These are phyloP conservation scores for Catonia carolina DNA, from an alignment of 2,888 invertebrate genomes.

Conservation along the genomic window DNA sequence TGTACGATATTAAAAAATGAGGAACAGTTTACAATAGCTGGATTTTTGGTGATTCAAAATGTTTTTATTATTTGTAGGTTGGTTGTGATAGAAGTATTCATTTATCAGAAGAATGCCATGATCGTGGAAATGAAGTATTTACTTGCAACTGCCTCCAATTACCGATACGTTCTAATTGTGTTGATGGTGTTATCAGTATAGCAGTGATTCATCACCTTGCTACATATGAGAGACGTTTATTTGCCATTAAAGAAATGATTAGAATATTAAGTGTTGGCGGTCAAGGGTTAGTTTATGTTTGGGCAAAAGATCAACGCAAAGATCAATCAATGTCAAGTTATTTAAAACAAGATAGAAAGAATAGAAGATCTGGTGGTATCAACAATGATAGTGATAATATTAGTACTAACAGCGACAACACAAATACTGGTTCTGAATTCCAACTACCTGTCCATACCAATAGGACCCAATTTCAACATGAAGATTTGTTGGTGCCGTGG, in stretches of 20 bases:
- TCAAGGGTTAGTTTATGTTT: slow-evolving; percentile 82
- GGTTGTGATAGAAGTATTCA: slow-evolving; percentile 75
- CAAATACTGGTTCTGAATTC: background rate
- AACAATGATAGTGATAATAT: background rate
- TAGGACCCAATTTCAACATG: slow-evolving; percentile 80
- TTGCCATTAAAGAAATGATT: slow-evolving; percentile 68
- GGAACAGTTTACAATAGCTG: too few species aligned
- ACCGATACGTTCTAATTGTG: slow-evolving; percentile 57
- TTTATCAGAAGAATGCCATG: slow-evolving; percentile 56
- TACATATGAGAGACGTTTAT: slow-evolving; percentile 64
- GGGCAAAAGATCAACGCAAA: slow-evolving; percentile 85
- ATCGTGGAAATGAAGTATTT: slow-evolving; percentile 59
- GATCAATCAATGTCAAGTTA: slow-evolving; percentile 61
- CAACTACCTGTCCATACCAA: slow-evolving; percentile 78
- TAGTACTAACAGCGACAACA: background rate
- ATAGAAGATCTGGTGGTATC: background rate
- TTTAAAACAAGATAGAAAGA: slow-evolving; percentile 50
- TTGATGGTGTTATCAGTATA: slow-evolving; percentile 85
- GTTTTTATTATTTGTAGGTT: slow-evolving; percentile 47
- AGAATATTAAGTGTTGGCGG: slow-evolving; percentile 68
- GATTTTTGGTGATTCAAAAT: background rate
- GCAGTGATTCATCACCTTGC: slow-evolving; percentile 96
- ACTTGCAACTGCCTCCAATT: slow-evolving; percentile 69
- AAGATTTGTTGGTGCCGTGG: slow-evolving; percentile 95
- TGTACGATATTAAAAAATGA: too few species aligned